Percentiles rank a stretch among this genome's conserved stretches.
phyloP scores from a whole-genome alignment of 2,113 vertebrate species.

The Peromyscus maniculatus region DNA sequence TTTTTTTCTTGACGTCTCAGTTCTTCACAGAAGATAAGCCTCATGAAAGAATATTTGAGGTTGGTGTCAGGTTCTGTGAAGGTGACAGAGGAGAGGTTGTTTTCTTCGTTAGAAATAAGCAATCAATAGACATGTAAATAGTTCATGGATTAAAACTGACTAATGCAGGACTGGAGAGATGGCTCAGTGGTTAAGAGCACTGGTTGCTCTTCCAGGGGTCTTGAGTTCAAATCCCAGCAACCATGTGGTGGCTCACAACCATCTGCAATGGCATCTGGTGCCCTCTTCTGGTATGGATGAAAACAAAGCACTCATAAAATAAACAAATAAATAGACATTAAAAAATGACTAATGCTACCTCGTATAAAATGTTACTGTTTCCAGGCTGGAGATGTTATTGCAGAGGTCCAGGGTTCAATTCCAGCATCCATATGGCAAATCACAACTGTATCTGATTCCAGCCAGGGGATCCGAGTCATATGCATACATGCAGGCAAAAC shows the following conservation, averaged over 20 bases:
- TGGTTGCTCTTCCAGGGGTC: not conserved
- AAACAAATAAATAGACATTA: not conserved
- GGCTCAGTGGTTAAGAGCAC: not conserved
- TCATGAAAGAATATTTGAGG: not conserved
- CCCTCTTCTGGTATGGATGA: too few species aligned
- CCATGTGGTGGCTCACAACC: not conserved
- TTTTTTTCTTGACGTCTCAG: not conserved
- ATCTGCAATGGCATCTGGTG: too few species aligned
- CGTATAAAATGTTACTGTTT: too few species aligned
- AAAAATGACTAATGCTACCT: too few species aligned
- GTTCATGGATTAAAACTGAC: not conserved
- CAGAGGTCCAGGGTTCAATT: too few species aligned
- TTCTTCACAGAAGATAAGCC: not conserved
- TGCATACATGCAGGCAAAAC: not conserved
- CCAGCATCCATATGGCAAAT: not conserved
- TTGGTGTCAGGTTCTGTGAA: not conserved
- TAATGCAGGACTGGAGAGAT: not conserved
- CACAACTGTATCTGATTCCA: not conserved
- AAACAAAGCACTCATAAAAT: too few species aligned
- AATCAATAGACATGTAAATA: not conserved
- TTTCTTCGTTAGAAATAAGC: not conserved
- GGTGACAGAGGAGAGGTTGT: not conserved
- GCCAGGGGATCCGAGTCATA: not conserved
- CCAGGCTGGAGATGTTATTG: too few species aligned
- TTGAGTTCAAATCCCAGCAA: not conserved